Conservation (phyloP, 2,797 vertebrate species). For the Sardinella longiceps region DNA sequence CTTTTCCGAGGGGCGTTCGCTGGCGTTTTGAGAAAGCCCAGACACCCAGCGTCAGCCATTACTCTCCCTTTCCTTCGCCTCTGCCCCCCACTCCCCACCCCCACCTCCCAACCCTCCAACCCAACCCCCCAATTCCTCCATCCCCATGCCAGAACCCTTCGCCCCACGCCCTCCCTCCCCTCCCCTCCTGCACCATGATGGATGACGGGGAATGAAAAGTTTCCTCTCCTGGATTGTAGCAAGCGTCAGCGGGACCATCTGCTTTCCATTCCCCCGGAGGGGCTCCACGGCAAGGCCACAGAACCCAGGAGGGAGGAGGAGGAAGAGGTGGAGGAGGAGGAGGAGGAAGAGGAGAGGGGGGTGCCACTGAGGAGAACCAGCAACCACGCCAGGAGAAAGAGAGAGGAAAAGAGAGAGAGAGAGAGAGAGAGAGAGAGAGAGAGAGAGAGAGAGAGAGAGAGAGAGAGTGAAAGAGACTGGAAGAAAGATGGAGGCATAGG, state of each 20-base stretch:
- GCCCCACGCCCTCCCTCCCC: neutral
- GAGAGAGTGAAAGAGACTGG: neutral
- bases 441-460: neutral
- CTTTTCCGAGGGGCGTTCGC: conserved; percentile 51
- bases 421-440: neutral
- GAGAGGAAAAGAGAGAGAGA: neutral
- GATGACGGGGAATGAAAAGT: conserved; percentile 78
- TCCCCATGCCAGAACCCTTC: conserved; percentile 3
- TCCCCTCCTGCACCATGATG: conserved; percentile 63
- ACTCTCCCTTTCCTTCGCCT: conserved; percentile 64
- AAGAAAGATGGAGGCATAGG: too few species aligned
- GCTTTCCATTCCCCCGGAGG: conserved; percentile 73
- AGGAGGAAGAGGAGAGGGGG: conserved; percentile 34
- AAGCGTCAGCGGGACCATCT: conserved; percentile 73
- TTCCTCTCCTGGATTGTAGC: conserved; percentile 75
- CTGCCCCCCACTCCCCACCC: too few species aligned
- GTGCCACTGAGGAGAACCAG: conserved; percentile 51
- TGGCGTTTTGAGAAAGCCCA: conserved; percentile 75
- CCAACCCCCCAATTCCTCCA: neutral
- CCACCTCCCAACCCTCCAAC: too few species aligned
- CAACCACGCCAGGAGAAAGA: conserved; percentile 24
- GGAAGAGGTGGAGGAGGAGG: conserved; percentile 3
- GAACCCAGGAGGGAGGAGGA: neutral
- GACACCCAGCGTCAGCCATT: conserved; percentile 67
- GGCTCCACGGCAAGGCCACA: conserved; percentile 39